Percentiles rank a stretch among this genome's conserved stretches.
phyloP scores from a whole-genome alignment of 2,113 vertebrate species.

The Puma concolor region DNA sequence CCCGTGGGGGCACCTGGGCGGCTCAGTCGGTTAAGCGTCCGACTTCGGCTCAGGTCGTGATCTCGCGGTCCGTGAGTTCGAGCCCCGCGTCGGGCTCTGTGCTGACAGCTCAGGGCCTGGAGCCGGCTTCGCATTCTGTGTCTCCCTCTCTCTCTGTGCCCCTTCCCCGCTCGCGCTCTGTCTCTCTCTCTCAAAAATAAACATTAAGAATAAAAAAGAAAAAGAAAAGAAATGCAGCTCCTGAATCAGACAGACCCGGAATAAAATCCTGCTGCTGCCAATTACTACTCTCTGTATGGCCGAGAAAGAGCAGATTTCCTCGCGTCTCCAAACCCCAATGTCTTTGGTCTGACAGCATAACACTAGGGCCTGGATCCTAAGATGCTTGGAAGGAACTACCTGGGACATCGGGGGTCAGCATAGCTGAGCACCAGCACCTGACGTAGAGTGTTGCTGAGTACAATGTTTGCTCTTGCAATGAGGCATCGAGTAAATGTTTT shows the following conservation, averaged over 20 bases:
- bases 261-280: background rate
- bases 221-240: background rate
- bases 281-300: background rate
- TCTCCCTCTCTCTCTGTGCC: too few relatives aligned
- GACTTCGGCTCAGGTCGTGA: too few relatives aligned
- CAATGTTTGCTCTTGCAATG: background rate
- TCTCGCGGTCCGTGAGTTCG: too few relatives aligned
- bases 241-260: background rate
- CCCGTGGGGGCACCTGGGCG: too few relatives aligned
- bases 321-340: background rate
- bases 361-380: background rate
- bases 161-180: too few relatives aligned
- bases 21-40: too few relatives aligned
- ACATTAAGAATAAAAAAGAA: too few relatives aligned
- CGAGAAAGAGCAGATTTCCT: background rate
- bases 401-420: background rate
- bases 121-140: too few relatives aligned
- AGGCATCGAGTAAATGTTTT: slow-evolving; percentile 34
- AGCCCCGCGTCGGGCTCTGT: too few relatives aligned
- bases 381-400: background rate
- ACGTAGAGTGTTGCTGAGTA: background rate
- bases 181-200: too few relatives aligned
- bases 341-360: background rate
- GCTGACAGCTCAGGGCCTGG: too few relatives aligned
- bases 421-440: background rate